Evolutionary conservation across 2,888 invertebrate species (phyloP), one percentile per base, ranked within the genome.

Genomic region (Pammene aurita): DNA sequence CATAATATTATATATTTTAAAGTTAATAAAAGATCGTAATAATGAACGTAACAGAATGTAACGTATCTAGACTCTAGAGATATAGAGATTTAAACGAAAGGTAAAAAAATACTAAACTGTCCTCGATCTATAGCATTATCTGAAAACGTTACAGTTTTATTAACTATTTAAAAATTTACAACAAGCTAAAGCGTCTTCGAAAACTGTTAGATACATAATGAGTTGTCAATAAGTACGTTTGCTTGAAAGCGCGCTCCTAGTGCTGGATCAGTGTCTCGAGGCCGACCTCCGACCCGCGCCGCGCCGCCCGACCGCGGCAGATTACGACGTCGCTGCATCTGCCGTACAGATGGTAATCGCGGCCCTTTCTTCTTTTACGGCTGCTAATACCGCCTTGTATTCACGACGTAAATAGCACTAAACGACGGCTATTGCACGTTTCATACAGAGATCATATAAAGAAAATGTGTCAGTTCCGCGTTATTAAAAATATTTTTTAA

Each of bases 331-430:
- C 79, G 81, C 78, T 80, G 80, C 82, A 82, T 83, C 83, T 84
- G 78, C 73, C 77, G 73, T 80, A 86, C 85, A 89, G 85, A 89
- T 89, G 86, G 82, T 85, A 84, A 89, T 89, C 88, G 77, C 79
- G 74, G 75, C 74, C 77, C 78, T 79, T 78, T 60, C 64, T 78
- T 81, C 77, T 81, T 84, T 84, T 85, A 86, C 77, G 77, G 80
- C 76, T 78, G 79, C 82, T 84, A 84, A 82, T 78, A 78, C 78
- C 72, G 76, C 81, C 79, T 84, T 86, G 84, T 87, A 85, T 87
- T 85, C 79, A 84, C 84, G 84, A 81, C 82, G 80, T 85, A 88
- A 88, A 89, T 86, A 88, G 82, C 81, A 77, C 80, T 84, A 84
- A 83, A 84, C 80, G 79, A 80, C 82, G 77, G 74, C 77, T 79